A percentile compares a stretch with the other conserved stretches of the same genome.
These are phyloP conservation scores for Petrocephalus sullivani DNA, from an alignment of 2,797 vertebrate genomes.

Conservation along the genomic window DNA sequence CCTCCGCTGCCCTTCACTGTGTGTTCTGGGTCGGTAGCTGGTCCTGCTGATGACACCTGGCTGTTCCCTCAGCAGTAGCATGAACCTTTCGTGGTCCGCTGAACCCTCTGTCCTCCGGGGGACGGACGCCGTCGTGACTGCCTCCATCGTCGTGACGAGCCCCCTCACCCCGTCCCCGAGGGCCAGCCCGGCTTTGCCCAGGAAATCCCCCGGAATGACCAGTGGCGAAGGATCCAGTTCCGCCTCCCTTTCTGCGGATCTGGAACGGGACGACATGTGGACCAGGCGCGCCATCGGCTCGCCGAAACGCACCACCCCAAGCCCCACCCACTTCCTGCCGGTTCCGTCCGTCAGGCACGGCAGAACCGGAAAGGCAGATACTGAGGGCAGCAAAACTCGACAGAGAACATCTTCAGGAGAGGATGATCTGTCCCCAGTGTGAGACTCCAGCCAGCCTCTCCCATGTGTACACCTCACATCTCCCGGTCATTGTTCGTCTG, in stretches of 20 bases:
- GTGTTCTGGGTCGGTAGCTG: not conserved
- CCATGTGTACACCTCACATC: not conserved
- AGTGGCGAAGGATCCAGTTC: conserved; percentile 25
- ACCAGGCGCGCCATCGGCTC: conserved; percentile 30
- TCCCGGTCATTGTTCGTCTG: not conserved
- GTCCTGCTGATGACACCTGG: conserved; percentile 14
- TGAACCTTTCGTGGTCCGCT: conserved; percentile 54
- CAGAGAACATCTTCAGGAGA: conserved; percentile 46
- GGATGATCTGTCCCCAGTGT: conserved; percentile 53
- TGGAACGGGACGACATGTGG: conserved; percentile 40
- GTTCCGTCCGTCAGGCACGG: conserved; percentile 43
- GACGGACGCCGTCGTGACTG: conserved; percentile 17
- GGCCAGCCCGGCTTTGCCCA: conserved; percentile 14
- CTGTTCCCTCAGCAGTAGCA: conserved; percentile 55
- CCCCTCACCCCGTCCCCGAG: conserved; percentile 21
- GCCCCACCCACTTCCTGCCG: conserved; percentile 42
- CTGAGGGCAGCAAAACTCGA: conserved; percentile 37
- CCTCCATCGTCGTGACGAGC: conserved; percentile 26
- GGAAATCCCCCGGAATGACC: conserved; percentile 30
- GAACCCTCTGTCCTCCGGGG: conserved; percentile 46
- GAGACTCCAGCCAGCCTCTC: conserved; percentile 44
- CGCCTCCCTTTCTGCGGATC: conserved; percentile 18
- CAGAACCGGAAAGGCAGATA: conserved; percentile 37
- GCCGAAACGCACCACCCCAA: conserved; percentile 36
- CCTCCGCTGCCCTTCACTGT: not conserved